These are phyloP conservation scores for Cygnus buccinator DNA, from an alignment of 2,113 vertebrate species.

Conservation along the genomic window DNA sequence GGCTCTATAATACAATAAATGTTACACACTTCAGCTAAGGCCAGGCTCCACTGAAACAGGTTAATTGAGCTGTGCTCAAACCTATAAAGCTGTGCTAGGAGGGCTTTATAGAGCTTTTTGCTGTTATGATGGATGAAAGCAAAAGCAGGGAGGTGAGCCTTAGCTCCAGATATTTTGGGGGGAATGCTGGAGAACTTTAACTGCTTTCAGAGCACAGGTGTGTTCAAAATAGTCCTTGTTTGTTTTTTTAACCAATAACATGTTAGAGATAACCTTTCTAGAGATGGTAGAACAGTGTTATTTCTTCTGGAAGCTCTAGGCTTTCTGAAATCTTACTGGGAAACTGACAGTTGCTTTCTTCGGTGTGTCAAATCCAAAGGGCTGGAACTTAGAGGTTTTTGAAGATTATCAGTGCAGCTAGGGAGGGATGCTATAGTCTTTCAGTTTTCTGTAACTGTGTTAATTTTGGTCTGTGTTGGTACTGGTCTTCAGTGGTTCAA, in stretches of 20 bases:
- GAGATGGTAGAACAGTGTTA: accelerated
- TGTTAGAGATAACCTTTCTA: accelerated
- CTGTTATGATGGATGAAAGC: accelerated
- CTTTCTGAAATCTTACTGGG: accelerated
- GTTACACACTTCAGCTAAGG: neutral
- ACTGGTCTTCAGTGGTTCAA: neutral
- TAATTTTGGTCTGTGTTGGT: neutral
- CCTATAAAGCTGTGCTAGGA: neutral
- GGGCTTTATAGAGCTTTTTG: accelerated
- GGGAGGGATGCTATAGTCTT: neutral
- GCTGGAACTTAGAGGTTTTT: neutral
- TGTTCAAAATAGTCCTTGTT: neutral
- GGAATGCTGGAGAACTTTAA: neutral
- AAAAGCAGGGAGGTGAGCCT: accelerated
- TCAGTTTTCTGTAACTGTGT: too few species aligned
- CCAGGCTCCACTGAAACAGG: neutral
- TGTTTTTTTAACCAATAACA: accelerated
- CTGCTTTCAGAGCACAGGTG: neutral
- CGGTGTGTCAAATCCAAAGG: accelerated
- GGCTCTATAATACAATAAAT: accelerated
- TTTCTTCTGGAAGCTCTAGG: accelerated
- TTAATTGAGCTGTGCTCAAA: neutral
- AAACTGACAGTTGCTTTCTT: neutral
- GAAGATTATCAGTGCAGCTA: neutral
- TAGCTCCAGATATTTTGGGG: accelerated